These are phyloP conservation scores for Microvelia longipes DNA, from an alignment of 1,140 invertebrate genomes.

Conservation along the genomic window DNA sequence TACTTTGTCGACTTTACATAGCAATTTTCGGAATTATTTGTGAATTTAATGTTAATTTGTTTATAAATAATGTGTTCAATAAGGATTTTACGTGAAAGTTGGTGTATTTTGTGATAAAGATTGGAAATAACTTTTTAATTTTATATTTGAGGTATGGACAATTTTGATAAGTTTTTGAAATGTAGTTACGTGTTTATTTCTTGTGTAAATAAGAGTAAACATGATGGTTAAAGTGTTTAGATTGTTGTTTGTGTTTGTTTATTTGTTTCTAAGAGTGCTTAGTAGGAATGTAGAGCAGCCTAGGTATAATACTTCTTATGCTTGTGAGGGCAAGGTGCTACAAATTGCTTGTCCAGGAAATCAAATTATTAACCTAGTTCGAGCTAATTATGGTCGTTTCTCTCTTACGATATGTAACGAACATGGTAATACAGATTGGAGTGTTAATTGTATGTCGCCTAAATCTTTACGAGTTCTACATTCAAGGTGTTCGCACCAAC, in stretches of 20 bases:
- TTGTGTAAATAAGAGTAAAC: no score
- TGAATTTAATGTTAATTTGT: no score
- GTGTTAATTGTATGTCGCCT: conserved; percentile 83
- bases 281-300: conserved; percentile 22
- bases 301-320: conserved; percentile 78
- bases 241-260: background rate
- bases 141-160: no score
- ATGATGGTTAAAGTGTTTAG: background rate
- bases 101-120: no score
- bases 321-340: conserved; percentile 80
- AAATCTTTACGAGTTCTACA: conserved; percentile 64
- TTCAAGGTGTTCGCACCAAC: conserved; percentile 65
- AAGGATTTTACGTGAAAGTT: no score
- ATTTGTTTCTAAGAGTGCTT: background rate
- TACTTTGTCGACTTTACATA: no score
- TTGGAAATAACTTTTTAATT: no score
- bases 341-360: conserved; percentile 74
- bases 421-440: conserved; percentile 88
- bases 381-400: conserved; percentile 89
- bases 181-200: no score
- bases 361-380: conserved; percentile 74
- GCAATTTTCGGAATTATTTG: no score
- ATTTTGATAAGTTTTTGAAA: no score
- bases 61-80: no score
- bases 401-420: conserved; percentile 93